Percentiles rank a stretch among this genome's conserved stretches.
These are phyloP conservation scores for Drosophila nigricruria DNA, from an alignment of 2,888 invertebrate species.

Conservation along the genomic window DNA sequence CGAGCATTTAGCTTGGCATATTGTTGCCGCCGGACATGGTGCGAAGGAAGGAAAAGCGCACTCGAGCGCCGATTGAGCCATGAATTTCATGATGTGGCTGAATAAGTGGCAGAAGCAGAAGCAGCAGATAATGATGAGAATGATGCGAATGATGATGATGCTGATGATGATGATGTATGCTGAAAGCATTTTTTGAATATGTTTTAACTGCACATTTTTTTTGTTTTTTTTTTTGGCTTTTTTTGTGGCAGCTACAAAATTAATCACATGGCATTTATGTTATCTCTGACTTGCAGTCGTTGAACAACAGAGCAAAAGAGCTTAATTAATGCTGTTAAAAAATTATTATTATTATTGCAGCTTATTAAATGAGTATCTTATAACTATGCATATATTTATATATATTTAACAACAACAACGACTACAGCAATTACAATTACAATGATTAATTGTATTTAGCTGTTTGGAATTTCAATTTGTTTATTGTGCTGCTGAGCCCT, in stretches of 20 bases:
- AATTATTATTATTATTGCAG: slow-evolving; percentile 35
- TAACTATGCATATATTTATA: neutral
- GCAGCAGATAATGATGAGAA: slow-evolving; percentile 3
- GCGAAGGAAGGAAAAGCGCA: slow-evolving; percentile 31
- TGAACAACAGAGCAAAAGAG: slow-evolving; percentile 18
- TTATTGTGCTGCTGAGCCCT: slow-evolving; percentile 41
- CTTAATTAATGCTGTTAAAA: slow-evolving; percentile 50
- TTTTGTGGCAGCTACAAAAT: slow-evolving; percentile 39
- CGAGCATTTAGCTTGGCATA: slow-evolving; percentile 47
- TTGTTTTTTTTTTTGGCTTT: neutral
- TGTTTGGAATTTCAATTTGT: slow-evolving; percentile 64
- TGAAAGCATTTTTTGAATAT: slow-evolving; percentile 30
- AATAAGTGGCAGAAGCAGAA: neutral
- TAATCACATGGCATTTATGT: slow-evolving; percentile 60
- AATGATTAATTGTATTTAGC: slow-evolving; percentile 67
- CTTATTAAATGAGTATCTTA: slow-evolving; percentile 38
- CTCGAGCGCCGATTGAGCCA: slow-evolving; percentile 66
- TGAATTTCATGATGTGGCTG: slow-evolving; percentile 42
- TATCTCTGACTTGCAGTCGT: slow-evolving; percentile 52
- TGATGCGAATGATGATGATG: neutral
- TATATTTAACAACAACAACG: slow-evolving; percentile 24
- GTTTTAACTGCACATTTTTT: neutral
- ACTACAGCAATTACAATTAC: slow-evolving; percentile 52
- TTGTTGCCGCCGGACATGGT: slow-evolving; percentile 52
- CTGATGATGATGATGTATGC: slow-evolving; percentile 4